Percentiles rank a stretch among this genome's conserved stretches.
These are phyloP conservation scores for Gadus macrocephalus DNA, from an alignment of 2,113 vertebrate genomes.

Conservation along the genomic window DNA sequence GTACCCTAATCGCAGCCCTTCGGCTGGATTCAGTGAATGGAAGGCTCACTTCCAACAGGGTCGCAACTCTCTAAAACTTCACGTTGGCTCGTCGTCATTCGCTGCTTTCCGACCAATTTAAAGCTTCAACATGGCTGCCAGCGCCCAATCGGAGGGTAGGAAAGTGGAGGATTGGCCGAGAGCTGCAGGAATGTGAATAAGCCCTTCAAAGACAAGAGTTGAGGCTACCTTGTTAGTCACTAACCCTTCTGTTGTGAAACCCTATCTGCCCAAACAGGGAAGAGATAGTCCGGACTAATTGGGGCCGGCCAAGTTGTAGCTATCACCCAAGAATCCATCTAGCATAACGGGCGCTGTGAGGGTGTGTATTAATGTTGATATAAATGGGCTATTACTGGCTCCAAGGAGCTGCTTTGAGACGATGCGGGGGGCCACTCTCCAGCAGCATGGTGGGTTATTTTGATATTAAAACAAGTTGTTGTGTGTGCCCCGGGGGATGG, in stretches of 20 bases:
- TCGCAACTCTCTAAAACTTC: conserved; percentile 27
- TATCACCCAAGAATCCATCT: not conserved
- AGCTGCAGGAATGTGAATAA: conserved; percentile 40
- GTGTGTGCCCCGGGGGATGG: not conserved
- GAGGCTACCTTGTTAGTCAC: conserved; percentile 16
- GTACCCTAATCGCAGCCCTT: too few species aligned
- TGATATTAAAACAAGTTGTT: not conserved
- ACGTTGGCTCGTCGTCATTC: conserved; percentile 12
- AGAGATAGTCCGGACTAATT: conserved; percentile 18
- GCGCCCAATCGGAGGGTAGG: conserved; percentile 44
- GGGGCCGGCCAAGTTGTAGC: not conserved
- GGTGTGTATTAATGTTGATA: conserved; percentile 3
- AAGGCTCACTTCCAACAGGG: conserved; percentile 19
- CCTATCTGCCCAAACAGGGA: conserved; percentile 8
- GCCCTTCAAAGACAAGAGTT: conserved; percentile 28
- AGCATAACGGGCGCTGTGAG: not conserved
- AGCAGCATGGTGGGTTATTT: not conserved
- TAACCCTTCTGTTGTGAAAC: not conserved
- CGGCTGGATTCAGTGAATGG: not conserved
- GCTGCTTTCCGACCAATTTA: conserved; percentile 35
- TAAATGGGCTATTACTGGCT: conserved; percentile 2
- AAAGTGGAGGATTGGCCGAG: conserved; percentile 48
- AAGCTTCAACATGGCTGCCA: conserved; percentile 41
- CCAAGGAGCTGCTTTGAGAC: conserved; percentile 3
- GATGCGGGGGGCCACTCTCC: not conserved